phyloP scores from a whole-genome alignment of 1,140 invertebrate genomes.

The Zeugodacus cucurbitae region DNA sequence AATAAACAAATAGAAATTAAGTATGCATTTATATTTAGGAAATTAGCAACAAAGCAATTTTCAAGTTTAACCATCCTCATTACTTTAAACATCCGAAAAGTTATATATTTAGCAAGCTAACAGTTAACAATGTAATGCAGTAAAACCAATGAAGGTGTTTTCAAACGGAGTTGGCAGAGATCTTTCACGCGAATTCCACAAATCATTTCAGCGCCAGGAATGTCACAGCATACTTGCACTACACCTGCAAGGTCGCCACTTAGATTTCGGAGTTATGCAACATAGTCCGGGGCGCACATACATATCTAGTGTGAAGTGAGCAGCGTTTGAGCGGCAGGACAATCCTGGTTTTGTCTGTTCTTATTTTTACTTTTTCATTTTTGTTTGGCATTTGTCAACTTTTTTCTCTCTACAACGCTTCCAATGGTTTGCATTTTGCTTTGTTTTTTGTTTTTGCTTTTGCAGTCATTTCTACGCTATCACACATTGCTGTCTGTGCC shows the following conservation, averaged over 20 bases:
- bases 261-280: background rate
- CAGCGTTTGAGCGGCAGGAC: no score
- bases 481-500: conserved; percentile 73
- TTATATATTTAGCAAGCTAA: conserved; percentile 5
- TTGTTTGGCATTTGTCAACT: background rate
- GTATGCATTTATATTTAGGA: conserved; percentile 15
- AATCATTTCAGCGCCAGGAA: background rate
- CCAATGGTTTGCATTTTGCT: background rate
- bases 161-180: background rate
- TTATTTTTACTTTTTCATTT: background rate
- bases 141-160: background rate
- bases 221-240: background rate
- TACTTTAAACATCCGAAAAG: background rate
- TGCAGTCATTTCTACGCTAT: conserved; percentile 50
- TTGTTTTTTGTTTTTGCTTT: background rate
- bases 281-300: background rate
- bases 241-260: background rate
- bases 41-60: background rate
- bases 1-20: conserved; percentile 6
- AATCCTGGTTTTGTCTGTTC: background rate
- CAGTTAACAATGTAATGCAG: background rate
- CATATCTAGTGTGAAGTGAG: background rate
- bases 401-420: background rate
- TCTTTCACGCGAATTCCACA: background rate
- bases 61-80: background rate